Base-by-base conservation (phyloP, 1,140 invertebrate genomes). In the Onthophagus taurus region DNA sequence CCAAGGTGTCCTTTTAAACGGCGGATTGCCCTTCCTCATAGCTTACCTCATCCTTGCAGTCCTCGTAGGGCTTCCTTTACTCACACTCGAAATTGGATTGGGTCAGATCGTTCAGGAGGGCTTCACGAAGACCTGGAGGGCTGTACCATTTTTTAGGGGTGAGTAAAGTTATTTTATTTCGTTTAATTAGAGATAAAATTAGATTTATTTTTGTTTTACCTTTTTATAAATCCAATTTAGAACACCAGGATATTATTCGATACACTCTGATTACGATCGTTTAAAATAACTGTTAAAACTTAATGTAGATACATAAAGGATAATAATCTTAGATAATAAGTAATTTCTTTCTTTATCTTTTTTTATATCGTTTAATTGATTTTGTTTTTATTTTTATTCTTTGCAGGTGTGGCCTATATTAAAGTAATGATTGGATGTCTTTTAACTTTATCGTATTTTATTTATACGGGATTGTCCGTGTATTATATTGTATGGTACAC, bases 141-240 rank as follows among this genome's bases (percentile, higher is more conserved):
- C 85, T 44, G 82, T 84, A 21, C 85, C 85, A 1, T 70, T 89
- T 18, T 81, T 87, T 54, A 81, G 77, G 77, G 85, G 84, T 84
- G 55, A 53, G 26, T 47, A 21, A 20, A n/a, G n/a, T n/a, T n/a
- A n/a, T n/a, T n/a, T n/a, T n/a, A n/a, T n/a, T n/a, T n/a, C n/a
- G n/a, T n/a, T n/a, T n/a, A n/a, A n/a, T n/a, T n/a, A n/a, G n/a
- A n/a, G n/a, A n/a, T n/a, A n/a, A n/a, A n/a, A n/a, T n/a, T n/a
- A n/a, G n/a, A n/a, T n/a, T n/a, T n/a, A n/a, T n/a, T n/a, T n/a
- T n/a, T n/a, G n/a, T n/a, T n/a, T n/a, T n/a, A n/a, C n/a, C n/a
- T n/a, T n/a, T n/a, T n/a, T n/a, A n/a, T n/a, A n/a, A n/a, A n/a
- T n/a, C n/a, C n/a, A n/a, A n/a, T n/a, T n/a, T n/a, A n/a, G n/a